Evolutionary conservation across 2,888 invertebrate species (phyloP), one percentile per base, ranked within the genome.

Genomic region (Drosophila gaucha): DNA sequence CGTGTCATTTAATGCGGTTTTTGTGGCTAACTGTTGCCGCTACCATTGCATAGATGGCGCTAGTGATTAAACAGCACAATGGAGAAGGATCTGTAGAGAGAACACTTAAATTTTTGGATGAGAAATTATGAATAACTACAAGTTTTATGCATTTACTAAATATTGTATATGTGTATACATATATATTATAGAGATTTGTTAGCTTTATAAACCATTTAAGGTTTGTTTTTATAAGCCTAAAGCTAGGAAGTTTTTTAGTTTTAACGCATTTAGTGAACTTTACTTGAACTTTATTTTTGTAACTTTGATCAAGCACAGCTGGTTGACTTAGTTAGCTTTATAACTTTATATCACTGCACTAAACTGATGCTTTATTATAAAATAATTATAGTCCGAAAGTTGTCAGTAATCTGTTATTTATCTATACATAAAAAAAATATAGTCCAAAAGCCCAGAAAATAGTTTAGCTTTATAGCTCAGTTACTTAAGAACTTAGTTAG

Each of bases 1-100:
- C 60, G 69, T 63, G 78, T 55, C 85, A 73, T 76, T 77, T 65
- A 66, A 63, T 74, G 78, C 36, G 78, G 74, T 58, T 68, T 38
- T 28, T 58, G 31, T 36, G 64, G 28, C 49, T 16, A 20, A 16
- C 31, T 47, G 41, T 33, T 44, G 46, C 28, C 36, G 20, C 28
- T 26, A 36, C 20, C 38, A 26, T 20, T 14, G 16, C 30, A 16
- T 44, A 60, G 60, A 46, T 67, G 68, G 28, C 60, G 59, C 55
- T 20, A 38, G 14, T 52, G 56, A 18, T 20, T 18, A 8, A 9
- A 6, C 1, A 22, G 20, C 14, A 8, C 2, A n/a, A 22, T 1
- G 6, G 1, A 10, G 1, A 9, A 10, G 20, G 9, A 0, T 1
- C 6, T 0, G 2, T 2, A 12, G 5, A 20, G 10, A 3, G 26